These are phyloP conservation scores for Enhydra lutris DNA, from an alignment of 2,113 vertebrate genomes.

Conservation along the genomic window DNA sequence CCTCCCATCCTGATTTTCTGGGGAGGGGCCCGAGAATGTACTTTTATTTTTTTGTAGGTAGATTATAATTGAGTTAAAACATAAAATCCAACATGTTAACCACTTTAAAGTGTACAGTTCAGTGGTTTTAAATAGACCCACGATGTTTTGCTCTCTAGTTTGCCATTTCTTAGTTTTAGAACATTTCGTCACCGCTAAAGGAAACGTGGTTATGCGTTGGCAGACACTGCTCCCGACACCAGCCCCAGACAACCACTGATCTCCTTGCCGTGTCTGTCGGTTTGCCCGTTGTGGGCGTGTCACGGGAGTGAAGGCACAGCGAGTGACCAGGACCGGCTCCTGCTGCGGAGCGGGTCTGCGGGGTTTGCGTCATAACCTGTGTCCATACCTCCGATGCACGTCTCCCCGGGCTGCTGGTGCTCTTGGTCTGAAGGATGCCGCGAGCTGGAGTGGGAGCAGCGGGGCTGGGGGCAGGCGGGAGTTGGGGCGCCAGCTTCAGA, in stretches of 20 bases:
- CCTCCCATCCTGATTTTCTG: not conserved
- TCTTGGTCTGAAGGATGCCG: not conserved
- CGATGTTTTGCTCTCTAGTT: not conserved
- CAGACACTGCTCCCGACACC: not conserved
- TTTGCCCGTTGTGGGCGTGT: fast-evolving
- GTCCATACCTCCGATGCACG: fast-evolving
- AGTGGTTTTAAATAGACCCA: not conserved
- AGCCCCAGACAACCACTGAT: fast-evolving
- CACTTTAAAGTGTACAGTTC: not conserved
- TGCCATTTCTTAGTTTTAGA: not conserved
- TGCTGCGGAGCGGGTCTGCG: not conserved
- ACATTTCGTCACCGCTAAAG: not conserved
- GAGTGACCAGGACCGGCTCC: not conserved
- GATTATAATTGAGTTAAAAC: not conserved
- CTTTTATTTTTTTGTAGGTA: not conserved
- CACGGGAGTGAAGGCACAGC: not conserved
- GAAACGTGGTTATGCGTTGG: not conserved
- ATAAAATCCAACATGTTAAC: not conserved
- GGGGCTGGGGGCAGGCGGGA: not conserved
- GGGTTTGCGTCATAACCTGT: not conserved
- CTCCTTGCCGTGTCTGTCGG: not conserved
- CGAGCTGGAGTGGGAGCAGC: not conserved
- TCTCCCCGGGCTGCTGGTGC: not conserved
- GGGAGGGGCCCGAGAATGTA: not conserved
- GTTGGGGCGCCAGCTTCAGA: not conserved